Conservation (phyloP, 1,140 invertebrate species). For the Antheraea pernyi region DNA sequence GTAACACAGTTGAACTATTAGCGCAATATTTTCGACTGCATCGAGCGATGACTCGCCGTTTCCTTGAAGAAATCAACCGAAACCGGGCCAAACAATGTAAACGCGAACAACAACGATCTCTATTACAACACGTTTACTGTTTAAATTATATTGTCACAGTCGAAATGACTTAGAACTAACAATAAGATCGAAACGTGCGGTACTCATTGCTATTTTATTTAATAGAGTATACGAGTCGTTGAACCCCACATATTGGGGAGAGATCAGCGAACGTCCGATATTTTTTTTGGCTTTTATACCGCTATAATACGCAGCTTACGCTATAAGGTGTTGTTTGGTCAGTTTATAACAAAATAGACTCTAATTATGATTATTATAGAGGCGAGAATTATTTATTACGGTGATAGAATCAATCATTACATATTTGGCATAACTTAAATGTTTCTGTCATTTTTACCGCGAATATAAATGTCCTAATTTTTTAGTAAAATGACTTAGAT, state of each 20-base stretch:
- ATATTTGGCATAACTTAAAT: not conserved
- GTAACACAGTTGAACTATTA: slow-evolving; percentile 20
- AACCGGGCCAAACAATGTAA: slow-evolving; percentile 43
- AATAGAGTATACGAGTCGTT: slow-evolving; percentile 46
- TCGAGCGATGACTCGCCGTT: slow-evolving; percentile 35
- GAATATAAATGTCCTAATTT: no score
- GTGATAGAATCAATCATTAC: not conserved
- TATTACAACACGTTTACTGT: slow-evolving; percentile 29
- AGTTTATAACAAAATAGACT: not conserved
- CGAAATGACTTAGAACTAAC: slow-evolving; percentile 24
- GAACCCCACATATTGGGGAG: slow-evolving; percentile 36
- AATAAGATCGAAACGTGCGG: slow-evolving; percentile 51
- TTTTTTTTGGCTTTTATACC: slow-evolving; percentile 39
- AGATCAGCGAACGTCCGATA: slow-evolving; percentile 25
- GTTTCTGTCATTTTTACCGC: not conserved
- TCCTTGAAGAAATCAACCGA: slow-evolving; percentile 52
- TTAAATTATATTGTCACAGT: slow-evolving; percentile 16
- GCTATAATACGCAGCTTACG: slow-evolving; percentile 20
- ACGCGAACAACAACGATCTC: slow-evolving; percentile 30
- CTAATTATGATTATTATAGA: not conserved
- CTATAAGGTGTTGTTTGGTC: not conserved
- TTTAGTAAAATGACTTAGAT: no score
- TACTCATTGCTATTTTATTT: slow-evolving; percentile 52
- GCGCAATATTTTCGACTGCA: slow-evolving; percentile 30
- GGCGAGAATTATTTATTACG: not conserved